Evolutionary conservation across 2,888 invertebrate species (phyloP).

Genomic region (Nemapogon koenigi): DNA sequence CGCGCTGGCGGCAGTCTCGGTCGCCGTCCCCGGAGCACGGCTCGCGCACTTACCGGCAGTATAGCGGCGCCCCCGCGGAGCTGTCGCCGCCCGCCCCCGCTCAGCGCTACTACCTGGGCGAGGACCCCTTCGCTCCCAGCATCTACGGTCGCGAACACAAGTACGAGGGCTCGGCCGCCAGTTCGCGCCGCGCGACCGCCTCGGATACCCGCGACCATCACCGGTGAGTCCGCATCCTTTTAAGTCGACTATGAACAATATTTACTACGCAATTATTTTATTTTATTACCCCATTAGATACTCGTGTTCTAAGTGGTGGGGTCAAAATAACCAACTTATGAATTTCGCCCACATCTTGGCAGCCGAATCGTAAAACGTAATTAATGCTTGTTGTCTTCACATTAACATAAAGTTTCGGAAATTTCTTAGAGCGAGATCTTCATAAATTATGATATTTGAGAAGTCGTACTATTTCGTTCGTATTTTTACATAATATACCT

Average conservation of each 20-base stretch:
- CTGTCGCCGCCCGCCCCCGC: conserved; percentile 55
- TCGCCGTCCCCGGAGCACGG: conserved; percentile 67
- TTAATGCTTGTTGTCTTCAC: conserved; percentile 36
- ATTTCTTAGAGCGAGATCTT: conserved; percentile 25
- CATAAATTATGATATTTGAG: conserved; percentile 9
- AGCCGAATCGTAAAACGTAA: conserved; percentile 34
- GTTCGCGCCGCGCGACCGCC: conserved; percentile 54
- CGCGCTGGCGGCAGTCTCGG: conserved; percentile 66
- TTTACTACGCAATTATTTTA: too few relatives aligned
- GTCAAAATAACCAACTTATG: not conserved
- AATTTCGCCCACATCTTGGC: conserved; percentile 34
- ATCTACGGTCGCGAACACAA: conserved; percentile 86
- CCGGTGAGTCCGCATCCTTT: too few relatives aligned
- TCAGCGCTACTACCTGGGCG: conserved; percentile 84
- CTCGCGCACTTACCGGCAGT: conserved; percentile 56
- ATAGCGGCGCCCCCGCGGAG: conserved; percentile 55
- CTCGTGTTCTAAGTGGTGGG: not conserved
- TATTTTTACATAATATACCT: too few relatives aligned
- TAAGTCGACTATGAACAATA: too few relatives aligned
- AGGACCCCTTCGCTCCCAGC: conserved; percentile 85
- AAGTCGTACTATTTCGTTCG: too few relatives aligned
- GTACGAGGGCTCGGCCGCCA: conserved; percentile 68
- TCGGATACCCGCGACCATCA: conserved; percentile 48
- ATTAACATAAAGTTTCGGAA: conserved; percentile 40
- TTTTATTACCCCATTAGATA: too few relatives aligned